Percentiles rank a stretch among this genome's conserved stretches.
Conservation (phyloP, 2,113 vertebrate genomes). For the Tricholaema leucomelas region DNA sequence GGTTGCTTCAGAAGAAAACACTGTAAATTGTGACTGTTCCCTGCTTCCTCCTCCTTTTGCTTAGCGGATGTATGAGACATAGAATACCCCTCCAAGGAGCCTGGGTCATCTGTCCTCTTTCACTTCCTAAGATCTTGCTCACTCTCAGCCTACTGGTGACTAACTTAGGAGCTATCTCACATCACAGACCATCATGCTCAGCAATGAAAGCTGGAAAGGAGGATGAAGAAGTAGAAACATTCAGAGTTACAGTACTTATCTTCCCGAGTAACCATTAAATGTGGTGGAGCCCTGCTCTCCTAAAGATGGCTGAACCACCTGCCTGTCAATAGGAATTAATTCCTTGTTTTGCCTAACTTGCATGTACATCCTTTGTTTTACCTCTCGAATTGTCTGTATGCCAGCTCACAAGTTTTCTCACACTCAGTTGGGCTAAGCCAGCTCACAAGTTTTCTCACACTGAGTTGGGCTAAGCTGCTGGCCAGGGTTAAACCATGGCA, state of each 20-base stretch:
- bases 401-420: background rate
- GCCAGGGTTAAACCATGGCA: background rate
- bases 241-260: fast-evolving
- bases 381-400: background rate
- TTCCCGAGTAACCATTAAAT: fast-evolving
- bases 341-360: background rate
- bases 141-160: background rate
- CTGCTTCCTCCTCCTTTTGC: background rate
- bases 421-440: background rate
- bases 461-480: background rate
- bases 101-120: background rate
- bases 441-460: background rate
- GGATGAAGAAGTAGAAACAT: fast-evolving
- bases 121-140: background rate
- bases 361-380: background rate
- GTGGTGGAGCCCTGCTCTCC: background rate
- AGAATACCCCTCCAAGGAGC: background rate
- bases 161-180: background rate
- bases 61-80: background rate
- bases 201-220: background rate
- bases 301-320: background rate
- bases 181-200: background rate
- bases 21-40: background rate
- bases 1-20: background rate
- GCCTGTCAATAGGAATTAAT: background rate